Percentiles rank a stretch among this genome's conserved stretches.
phyloP scores from a whole-genome alignment of 2,797 vertebrate species.

The Perodicticus potto region DNA sequence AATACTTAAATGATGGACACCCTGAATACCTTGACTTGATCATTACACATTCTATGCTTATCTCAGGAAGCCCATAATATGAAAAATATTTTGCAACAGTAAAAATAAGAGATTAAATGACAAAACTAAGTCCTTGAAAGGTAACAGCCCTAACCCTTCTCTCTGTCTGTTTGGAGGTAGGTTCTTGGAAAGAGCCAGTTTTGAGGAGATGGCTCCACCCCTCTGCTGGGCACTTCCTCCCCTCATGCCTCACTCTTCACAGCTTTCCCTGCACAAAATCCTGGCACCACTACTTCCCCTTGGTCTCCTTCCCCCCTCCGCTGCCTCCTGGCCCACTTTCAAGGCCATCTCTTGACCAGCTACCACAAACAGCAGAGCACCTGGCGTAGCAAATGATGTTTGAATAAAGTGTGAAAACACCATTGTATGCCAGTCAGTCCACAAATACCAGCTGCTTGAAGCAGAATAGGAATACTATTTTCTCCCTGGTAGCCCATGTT shows the following conservation, averaged over 20 bases:
- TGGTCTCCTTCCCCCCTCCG: background rate
- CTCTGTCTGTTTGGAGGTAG: background rate
- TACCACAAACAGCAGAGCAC: background rate
- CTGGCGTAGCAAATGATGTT: background rate
- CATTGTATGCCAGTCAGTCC: background rate
- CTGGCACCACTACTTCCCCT: background rate
- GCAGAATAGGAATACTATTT: slow-evolving; percentile 57
- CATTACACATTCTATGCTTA: background rate
- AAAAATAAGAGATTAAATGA: background rate
- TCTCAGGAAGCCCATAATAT: background rate
- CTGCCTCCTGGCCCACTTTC: background rate
- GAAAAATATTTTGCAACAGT: background rate
- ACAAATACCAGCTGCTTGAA: slow-evolving; percentile 11
- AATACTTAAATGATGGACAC: background rate
- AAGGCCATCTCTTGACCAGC: background rate
- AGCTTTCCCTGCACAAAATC: background rate
- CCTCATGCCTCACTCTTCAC: background rate
- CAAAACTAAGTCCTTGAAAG: background rate
- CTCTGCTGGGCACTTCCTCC: background rate
- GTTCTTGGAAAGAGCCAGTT: background rate
- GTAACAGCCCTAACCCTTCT: fast-evolving
- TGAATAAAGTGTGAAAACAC: slow-evolving; percentile 35
- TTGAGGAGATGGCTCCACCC: fast-evolving
- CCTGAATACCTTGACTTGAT: background rate
- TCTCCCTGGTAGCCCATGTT: slow-evolving; percentile 41